Evolutionary conservation across 2,113 vertebrate genomes (phyloP).

Genomic region (Psilopsiagon aurifrons): DNA sequence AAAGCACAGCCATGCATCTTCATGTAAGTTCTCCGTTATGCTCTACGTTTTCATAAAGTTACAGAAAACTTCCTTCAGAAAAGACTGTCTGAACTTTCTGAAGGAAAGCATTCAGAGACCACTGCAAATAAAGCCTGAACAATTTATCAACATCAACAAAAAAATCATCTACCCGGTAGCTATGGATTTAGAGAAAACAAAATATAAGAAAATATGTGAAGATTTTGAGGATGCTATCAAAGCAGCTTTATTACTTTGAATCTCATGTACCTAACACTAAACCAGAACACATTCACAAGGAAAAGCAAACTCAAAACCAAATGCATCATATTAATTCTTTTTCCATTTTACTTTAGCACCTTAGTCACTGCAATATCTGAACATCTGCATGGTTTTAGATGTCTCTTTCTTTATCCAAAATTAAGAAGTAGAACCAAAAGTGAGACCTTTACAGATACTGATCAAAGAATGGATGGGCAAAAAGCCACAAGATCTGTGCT

Average conservation of each 20-base stretch:
- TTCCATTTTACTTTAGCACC: neutral
- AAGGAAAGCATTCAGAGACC: neutral
- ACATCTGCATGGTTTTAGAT: neutral
- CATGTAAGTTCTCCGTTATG: neutral
- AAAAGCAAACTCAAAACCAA: neutral
- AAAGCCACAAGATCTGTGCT: neutral
- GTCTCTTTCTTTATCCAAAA: neutral
- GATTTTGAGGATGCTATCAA: neutral
- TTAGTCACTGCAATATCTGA: neutral
- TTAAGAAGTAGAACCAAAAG: neutral
- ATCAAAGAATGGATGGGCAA: neutral
- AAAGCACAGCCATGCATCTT: slow-evolving; percentile 20
- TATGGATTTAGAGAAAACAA: neutral
- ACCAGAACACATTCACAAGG: neutral
- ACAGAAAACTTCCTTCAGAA: slow-evolving; percentile 11
- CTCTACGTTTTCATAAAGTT: neutral
- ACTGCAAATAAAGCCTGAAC: neutral
- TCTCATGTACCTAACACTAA: neutral
- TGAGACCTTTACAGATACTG: neutral
- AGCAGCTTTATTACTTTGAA: neutral
- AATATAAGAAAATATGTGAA: neutral
- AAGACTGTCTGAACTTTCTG: neutral
- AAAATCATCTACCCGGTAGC: neutral
- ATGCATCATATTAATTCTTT: neutral
- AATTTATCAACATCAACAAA: neutral